These are phyloP conservation scores for Bombus superbus DNA, from an alignment of 1,140 invertebrate species.

Conservation along the genomic window DNA sequence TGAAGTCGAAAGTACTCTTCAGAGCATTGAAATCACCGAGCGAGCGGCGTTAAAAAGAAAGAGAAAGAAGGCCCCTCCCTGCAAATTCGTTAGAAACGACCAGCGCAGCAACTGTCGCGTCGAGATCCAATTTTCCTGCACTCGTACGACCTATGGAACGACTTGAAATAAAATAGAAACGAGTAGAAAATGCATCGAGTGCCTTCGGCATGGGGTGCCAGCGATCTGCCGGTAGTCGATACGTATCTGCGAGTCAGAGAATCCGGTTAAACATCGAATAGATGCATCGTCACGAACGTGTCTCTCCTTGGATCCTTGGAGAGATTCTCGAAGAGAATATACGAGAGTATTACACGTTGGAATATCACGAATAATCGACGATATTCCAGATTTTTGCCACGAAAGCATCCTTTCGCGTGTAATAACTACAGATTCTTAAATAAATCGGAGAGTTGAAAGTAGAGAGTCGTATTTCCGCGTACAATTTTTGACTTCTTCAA, in stretches of 20 bases:
- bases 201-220: slow-evolving; percentile 31
- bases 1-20: not conserved
- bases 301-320: slow-evolving; percentile 19
- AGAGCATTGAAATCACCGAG: slow-evolving; percentile 30
- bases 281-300: slow-evolving; percentile 63
- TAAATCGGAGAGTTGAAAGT: not conserved
- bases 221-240: slow-evolving; percentile 46
- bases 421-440: slow-evolving; percentile 1
- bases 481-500: not conserved
- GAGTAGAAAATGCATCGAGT: slow-evolving; percentile 38
- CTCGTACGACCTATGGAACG: not conserved
- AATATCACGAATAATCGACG: not conserved
- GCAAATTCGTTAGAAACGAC: not conserved
- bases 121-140: slow-evolving; percentile 27
- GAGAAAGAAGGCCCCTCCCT: not conserved
- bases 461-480: too few relatives aligned
- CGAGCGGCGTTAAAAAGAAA: slow-evolving; percentile 6
- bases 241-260: slow-evolving; percentile 55
- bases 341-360: not conserved
- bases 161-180: slow-evolving; percentile 6
- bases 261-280: slow-evolving; percentile 53
- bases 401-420: slow-evolving; percentile 20
- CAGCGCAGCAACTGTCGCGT: not conserved
- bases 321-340: slow-evolving; percentile 7
- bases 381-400: slow-evolving; percentile 5